phyloP scores from a whole-genome alignment of 1,140 invertebrate species.

The Drosophila suzukii region DNA sequence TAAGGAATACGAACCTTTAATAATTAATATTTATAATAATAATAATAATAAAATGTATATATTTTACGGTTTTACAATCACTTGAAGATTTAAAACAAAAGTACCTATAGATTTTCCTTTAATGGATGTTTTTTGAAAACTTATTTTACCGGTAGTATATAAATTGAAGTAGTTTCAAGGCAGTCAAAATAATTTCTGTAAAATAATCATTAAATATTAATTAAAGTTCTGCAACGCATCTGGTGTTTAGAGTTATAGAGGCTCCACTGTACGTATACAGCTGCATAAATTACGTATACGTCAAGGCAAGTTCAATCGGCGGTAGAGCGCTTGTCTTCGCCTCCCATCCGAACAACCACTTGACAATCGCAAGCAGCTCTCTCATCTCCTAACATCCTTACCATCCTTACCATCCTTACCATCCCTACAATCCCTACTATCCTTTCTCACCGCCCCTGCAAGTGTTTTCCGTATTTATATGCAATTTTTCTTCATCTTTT shows the following conservation, averaged over 20 bases:
- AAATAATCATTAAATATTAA: neutral
- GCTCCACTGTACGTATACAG: constrained; percentile 24
- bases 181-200: neutral
- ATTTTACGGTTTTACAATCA: no score
- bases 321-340: constrained; percentile 20
- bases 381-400: constrained; percentile 28
- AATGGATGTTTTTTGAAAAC: neutral
- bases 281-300: constrained; percentile 77
- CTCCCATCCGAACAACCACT: constrained; percentile 55
- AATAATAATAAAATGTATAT: no score
- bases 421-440: neutral
- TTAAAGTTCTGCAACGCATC: neutral
- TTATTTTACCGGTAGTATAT: no score
- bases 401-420: neutral
- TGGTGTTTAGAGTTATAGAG: neutral
- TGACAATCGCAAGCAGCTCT: constrained; percentile 61
- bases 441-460: neutral
- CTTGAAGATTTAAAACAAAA: no score
- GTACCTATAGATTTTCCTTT: no score
- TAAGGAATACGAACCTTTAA: no score
- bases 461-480: constrained; percentile 70
- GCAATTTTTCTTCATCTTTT: constrained; percentile 82
- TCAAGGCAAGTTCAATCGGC: constrained; percentile 62
- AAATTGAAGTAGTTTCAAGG: no score
- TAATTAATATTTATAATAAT: no score